Base-by-base conservation (phyloP, 2,888 invertebrate genomes). In the Osmoderma eremita region DNA sequence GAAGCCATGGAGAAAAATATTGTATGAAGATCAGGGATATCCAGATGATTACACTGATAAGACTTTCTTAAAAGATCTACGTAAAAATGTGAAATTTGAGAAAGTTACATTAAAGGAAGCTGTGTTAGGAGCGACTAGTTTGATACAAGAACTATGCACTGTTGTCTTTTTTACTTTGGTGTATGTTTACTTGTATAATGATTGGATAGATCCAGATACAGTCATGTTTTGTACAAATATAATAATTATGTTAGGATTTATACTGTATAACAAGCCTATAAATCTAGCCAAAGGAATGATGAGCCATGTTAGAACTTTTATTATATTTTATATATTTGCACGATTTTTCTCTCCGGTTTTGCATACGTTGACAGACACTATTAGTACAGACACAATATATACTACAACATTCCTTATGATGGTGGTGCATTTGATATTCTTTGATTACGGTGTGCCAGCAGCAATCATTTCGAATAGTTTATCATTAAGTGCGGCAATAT, bases 381-480 rank as follows among this genome's bases (percentile, higher is more conserved):
- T 99, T 1, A 97, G 97, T 78, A 98, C 98, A 0, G 98, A 99
- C 78, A 97, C 98, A 0, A 97, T 99, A 77, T 97, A 96, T 78
- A 94, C 96, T 1, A 94, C 93, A 88, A 90, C 97, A 0, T 90
- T 92, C 17, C 85, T 94, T 12, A 94, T 97, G 89, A 89, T 98
- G 84, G 77, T 93, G 0, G 82, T 93, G 0, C 97, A 98, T 84
- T 84, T 98, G 68, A 87, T 94, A 74, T 97, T 97, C 78, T 95
- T 93, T 78, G 95, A 98, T 80, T 99, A 98, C 78, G 95, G 94
- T 3, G 87, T 94, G 0, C 87, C 90, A 10, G 93, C 92, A 1
- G 93, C 95, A 0, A 90, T 97, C 67, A 94, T 97, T 0, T 96
- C 96, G 0, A 93, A 92, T 72, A 92, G 97, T 0, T 83, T 98